Base-by-base conservation (phyloP, 2,113 vertebrate species). In the Syngnathus scovelli region DNA sequence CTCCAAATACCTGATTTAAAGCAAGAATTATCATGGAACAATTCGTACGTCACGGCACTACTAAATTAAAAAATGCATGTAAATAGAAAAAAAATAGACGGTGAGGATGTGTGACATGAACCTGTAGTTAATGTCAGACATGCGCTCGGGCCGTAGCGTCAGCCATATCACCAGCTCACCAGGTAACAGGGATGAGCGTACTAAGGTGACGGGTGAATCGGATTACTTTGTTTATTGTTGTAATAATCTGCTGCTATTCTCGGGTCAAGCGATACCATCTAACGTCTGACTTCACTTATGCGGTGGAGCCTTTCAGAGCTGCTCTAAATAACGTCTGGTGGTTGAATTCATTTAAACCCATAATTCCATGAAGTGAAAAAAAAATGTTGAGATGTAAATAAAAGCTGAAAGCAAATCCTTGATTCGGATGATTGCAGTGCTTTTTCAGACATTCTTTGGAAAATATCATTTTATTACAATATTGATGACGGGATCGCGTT, bases 221-320 rank as follows among this genome's bases (percentile, higher is more conserved):
- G 87, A 89, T 90, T 90, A 86, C 58, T 70, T 76, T 84, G 84
- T 83, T 87, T 79, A 86, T 87, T 82, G 72, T 84, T 80, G 23
- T 75, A 83, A 76, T 89, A 86, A 89, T 83, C 88, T 70, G 79
- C 58, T 66, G 72, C 87, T 90, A 85, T 88, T 88, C 71, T 81
- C 70, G 78, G 72, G 68, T 48, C 69, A 48, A 55, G 64, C 43
- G 70, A 75, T 61, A 60, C 38, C 64, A 51, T 59, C 77, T 62
- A 10, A 54, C 68, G 52, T 59, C 67, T 46, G 61, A 70, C 75
- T 78, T 70, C 5, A 41, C 39, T 61, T 41, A 19, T 61, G 59
- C 38, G 38, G 58, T 7, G 18, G 15, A 18, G 55, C 55, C 27
- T 15, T 58, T 18, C 33, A 16, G 55, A n/a, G 37, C 59, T 16